Evolutionary conservation across 2,888 invertebrate genomes (phyloP).

Genomic region (Stenotaenia linearis): DNA sequence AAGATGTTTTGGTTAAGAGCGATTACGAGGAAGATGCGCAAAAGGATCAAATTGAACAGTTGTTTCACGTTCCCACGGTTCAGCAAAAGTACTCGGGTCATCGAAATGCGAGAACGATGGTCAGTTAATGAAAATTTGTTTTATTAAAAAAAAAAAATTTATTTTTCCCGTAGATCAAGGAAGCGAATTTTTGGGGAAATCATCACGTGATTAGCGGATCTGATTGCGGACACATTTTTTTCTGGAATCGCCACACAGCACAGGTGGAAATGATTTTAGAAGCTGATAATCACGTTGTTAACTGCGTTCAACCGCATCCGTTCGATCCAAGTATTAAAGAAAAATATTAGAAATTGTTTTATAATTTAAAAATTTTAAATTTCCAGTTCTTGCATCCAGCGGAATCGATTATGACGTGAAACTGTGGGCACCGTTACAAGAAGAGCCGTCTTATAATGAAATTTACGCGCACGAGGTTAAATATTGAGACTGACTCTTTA

Average conservation of each 20-base stretch:
- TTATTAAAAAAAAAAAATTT: background rate
- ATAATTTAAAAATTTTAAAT: background rate
- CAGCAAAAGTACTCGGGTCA: too few species aligned
- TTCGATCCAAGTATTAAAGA: slow-evolving; percentile 54
- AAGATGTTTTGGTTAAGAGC: background rate
- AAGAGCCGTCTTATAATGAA: slow-evolving; percentile 58
- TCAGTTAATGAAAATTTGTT: slow-evolving; percentile 37
- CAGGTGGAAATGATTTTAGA: slow-evolving; percentile 67
- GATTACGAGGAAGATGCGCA: background rate
- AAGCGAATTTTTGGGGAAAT: slow-evolving; percentile 77
- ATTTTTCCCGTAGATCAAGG: slow-evolving; percentile 59
- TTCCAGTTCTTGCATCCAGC: slow-evolving; percentile 62
- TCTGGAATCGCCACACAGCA: slow-evolving; percentile 68
- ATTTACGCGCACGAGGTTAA: slow-evolving; percentile 60
- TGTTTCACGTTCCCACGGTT: background rate
- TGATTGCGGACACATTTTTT: slow-evolving; percentile 79
- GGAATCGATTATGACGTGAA: slow-evolving; percentile 86
- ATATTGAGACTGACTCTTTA: background rate
- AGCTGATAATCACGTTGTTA: slow-evolving; percentile 73
- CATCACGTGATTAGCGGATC: slow-evolving; percentile 78
- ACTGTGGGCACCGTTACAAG: slow-evolving; percentile 67
- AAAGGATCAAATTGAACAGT: background rate
- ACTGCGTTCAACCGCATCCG: slow-evolving; percentile 79
- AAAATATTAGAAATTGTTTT: background rate
- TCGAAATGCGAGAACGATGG: slow-evolving; percentile 55